Evolutionary conservation across 2,113 vertebrate species (phyloP).

Genomic region (cat (Felis catus)): DNA sequence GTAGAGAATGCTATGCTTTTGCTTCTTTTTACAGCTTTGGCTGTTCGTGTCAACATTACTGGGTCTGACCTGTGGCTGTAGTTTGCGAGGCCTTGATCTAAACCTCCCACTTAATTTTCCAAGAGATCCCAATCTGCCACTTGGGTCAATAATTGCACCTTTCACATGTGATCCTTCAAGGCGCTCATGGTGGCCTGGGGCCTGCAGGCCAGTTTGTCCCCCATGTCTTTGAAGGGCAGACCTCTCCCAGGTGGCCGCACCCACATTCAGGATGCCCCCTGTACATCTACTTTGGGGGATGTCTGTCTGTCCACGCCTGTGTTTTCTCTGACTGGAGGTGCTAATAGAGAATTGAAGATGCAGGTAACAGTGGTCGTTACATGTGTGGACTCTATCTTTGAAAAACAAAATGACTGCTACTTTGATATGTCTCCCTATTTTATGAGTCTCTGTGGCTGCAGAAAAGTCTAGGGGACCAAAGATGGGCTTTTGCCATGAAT

Average conservation of each 20-base stretch:
- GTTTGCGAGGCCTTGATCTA: background rate
- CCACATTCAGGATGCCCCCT: accelerated
- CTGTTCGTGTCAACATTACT: background rate
- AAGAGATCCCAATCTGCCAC: background rate
- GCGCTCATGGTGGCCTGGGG: background rate
- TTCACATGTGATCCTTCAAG: background rate
- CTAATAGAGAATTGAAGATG: background rate
- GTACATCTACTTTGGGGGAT: accelerated
- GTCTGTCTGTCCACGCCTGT: background rate
- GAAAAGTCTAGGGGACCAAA: too few species aligned
- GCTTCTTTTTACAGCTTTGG: background rate
- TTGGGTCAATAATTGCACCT: background rate
- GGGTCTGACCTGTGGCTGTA: background rate
- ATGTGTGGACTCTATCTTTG: background rate
- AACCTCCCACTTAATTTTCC: background rate
- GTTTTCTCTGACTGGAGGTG: background rate
- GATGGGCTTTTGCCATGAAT: too few species aligned
- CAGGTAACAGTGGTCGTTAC: too few species aligned
- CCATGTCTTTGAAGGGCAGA: background rate
- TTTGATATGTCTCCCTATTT: background rate
- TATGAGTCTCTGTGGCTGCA: background rate
- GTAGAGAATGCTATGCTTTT: background rate
- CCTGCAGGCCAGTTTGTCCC: background rate
- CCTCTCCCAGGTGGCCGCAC: background rate
- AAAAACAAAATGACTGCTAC: background rate